Conservation (phyloP, 2,797 vertebrate genomes). For the Etheostoma perlongum region DNA sequence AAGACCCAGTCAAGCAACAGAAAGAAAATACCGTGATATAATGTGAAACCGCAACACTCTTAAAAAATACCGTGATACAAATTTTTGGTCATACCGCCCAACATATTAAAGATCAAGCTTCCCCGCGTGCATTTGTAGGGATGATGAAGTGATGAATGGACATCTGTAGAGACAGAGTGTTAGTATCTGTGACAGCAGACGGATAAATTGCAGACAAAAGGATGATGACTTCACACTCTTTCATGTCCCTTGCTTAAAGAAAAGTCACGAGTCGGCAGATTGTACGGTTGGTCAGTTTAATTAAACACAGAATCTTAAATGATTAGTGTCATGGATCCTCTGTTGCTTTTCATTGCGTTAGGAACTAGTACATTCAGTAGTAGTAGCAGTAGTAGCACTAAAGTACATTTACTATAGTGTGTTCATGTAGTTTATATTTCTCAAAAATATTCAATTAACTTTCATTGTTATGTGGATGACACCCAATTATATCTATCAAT, state of each 20-base stretch:
- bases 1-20: no score
- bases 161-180: constrained; percentile 19
- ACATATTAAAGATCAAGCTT: constrained; percentile 2
- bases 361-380: not conserved
- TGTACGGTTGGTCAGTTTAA: not conserved
- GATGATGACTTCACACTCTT: constrained; percentile 1
- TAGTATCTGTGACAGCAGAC: constrained; percentile 26
- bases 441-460: not conserved
- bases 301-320: not conserved
- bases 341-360: not conserved
- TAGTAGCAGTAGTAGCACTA: not conserved
- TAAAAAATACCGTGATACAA: no score
- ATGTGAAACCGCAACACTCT: no score
- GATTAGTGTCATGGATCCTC: not conserved
- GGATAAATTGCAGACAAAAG: constrained; percentile 23
- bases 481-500: no score
- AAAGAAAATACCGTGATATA: no score
- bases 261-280: not conserved
- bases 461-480: no score
- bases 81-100: no score
- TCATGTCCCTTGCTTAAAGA: not conserved
- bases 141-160: not conserved
- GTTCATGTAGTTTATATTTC: not conserved
- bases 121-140: not conserved
- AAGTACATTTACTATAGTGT: not conserved